Evolutionary conservation across 2,888 invertebrate species (phyloP).

Genomic region (Lepidocyrtinus sp.): DNA sequence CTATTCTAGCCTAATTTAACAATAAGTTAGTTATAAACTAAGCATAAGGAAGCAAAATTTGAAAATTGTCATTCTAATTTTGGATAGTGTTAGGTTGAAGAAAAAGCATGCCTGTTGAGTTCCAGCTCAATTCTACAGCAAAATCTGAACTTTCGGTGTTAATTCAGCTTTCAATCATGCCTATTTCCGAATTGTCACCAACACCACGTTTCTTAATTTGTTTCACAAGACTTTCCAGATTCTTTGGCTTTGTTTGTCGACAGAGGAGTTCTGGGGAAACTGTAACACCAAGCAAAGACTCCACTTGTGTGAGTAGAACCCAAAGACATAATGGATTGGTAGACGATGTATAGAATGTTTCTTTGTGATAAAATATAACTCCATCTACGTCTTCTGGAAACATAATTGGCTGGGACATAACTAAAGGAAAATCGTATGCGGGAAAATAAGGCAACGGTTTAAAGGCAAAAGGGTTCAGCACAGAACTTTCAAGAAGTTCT

Average conservation of each 20-base stretch:
- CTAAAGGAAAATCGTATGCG: conserved; percentile 70
- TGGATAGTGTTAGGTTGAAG: too few relatives aligned
- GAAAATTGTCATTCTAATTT: too few relatives aligned
- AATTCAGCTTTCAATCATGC: neutral
- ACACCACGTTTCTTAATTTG: conserved; percentile 18
- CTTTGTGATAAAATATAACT: conserved; percentile 90
- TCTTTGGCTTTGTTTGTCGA: conserved; percentile 35
- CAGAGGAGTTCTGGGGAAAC: conserved; percentile 61
- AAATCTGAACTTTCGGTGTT: neutral
- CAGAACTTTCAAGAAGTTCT: conserved; percentile 72
- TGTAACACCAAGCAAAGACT: conserved; percentile 39
- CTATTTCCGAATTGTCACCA: too few relatives aligned
- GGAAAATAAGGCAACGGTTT: conserved; percentile 71
- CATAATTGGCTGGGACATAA: conserved; percentile 28
- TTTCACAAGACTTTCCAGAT: conserved; percentile 18
- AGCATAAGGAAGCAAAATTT: too few relatives aligned
- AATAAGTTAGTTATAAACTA: too few relatives aligned
- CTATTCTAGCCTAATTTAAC: too few relatives aligned
- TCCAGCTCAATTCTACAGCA: neutral
- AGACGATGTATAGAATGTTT: conserved; percentile 82
- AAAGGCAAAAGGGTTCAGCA: conserved; percentile 71
- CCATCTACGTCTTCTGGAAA: conserved; percentile 80
- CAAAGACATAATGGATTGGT: conserved; percentile 66
- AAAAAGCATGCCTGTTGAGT: neutral
- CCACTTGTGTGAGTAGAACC: conserved; percentile 60